A percentile compares a stretch with the other conserved stretches of the same genome.
Conservation (phyloP, 1,140 invertebrate species). For the Tetramorium simillimum region DNA sequence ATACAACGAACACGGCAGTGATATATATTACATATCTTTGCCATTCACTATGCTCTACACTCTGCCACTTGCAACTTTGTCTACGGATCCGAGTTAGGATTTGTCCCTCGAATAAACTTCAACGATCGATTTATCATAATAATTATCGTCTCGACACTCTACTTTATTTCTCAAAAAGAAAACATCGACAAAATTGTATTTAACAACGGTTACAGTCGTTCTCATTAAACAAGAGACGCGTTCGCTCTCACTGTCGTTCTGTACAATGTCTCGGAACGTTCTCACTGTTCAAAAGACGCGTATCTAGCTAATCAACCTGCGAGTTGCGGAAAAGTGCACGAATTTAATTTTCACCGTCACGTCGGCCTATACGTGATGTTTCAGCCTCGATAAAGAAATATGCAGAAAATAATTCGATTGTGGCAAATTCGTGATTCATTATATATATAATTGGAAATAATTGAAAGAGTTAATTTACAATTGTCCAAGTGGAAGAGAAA, state of each 20-base stretch:
- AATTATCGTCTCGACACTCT: constrained; percentile 38
- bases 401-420: not conserved
- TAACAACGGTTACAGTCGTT: constrained; percentile 32
- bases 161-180: constrained; percentile 56
- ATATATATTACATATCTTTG: constrained; percentile 40
- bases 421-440: constrained; percentile 18
- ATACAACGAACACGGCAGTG: constrained; percentile 38
- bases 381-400: not conserved
- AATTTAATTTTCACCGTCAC: not conserved
- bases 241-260: not conserved
- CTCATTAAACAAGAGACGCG: constrained; percentile 13
- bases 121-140: constrained; percentile 28
- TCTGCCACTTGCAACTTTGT: not conserved
- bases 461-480: constrained; percentile 7
- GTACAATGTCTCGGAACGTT: constrained; percentile 16
- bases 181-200: constrained; percentile 47
- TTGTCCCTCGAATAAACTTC: constrained; percentile 26
- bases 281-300: constrained; percentile 15
- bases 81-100: constrained; percentile 7
- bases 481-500: not conserved
- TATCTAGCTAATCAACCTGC: constrained; percentile 11
- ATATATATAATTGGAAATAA: constrained; percentile 26
- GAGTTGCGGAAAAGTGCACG: not conserved
- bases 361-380: not conserved
- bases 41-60: not conserved